These are phyloP conservation scores for Stratiomys singularior DNA, from an alignment of 2,888 invertebrate genomes.

Conservation along the genomic window DNA sequence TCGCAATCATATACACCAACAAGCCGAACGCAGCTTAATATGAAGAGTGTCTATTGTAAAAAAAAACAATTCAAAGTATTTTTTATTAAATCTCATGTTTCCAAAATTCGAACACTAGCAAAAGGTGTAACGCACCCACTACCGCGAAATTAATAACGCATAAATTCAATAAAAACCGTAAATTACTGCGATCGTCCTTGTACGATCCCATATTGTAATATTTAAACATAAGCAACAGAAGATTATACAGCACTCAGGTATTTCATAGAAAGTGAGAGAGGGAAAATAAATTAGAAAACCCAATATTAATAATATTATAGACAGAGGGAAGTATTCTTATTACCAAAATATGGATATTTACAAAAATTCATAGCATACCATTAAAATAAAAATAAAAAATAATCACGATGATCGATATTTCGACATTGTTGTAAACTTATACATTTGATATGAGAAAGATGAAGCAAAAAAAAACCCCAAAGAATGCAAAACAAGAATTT, in stretches of 20 bases:
- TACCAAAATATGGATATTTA: conserved; percentile 38
- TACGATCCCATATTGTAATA: conserved; percentile 10
- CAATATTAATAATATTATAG: conserved; percentile 40
- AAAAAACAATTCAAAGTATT: too few relatives aligned
- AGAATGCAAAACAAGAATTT: neutral
- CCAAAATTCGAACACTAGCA: too few relatives aligned
- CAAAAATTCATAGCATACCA: conserved; percentile 18
- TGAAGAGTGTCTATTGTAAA: too few relatives aligned
- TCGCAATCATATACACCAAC: too few relatives aligned
- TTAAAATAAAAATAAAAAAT: neutral
- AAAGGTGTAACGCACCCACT: too few relatives aligned
- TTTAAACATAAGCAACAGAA: conserved; percentile 37
- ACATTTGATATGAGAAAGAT: conserved; percentile 14
- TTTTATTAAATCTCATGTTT: too few relatives aligned
- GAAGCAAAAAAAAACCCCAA: conserved; percentile 6
- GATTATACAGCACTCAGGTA: conserved; percentile 45
- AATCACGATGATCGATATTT: neutral
- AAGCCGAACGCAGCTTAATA: too few relatives aligned
- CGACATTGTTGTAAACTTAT: neutral
- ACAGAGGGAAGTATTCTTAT: conserved; percentile 30
- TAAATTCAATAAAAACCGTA: too few relatives aligned
- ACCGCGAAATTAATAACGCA: too few relatives aligned
- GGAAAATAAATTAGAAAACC: neutral
- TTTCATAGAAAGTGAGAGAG: conserved; percentile 40
- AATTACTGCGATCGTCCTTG: too few relatives aligned